Percentiles rank a stretch among this genome's conserved stretches.
Conservation (phyloP, 92 coral and sea anemone species). For the Scolanthus callimorphus region DNA sequence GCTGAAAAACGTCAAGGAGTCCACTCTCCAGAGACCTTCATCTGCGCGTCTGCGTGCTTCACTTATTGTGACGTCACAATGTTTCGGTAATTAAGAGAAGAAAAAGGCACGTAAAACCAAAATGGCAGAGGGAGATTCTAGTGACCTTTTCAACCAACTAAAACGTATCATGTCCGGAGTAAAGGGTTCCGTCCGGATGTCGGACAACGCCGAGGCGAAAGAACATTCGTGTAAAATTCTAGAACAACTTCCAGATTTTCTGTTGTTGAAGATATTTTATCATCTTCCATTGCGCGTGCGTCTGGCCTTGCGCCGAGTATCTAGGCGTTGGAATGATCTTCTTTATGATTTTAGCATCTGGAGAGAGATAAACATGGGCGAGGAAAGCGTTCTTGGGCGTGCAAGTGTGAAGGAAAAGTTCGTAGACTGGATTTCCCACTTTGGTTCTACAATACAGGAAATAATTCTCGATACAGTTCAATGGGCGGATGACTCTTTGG, state of each 20-base stretch:
- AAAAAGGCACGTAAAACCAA: background rate
- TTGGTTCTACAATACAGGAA: slow-evolving; percentile 60
- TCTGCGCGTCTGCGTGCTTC: too few species aligned
- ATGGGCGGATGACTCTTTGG: slow-evolving; percentile 73
- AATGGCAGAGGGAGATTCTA: background rate
- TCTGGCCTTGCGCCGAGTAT: slow-evolving; percentile 63
- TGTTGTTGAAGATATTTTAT: slow-evolving; percentile 56
- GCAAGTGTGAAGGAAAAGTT: slow-evolving; percentile 35
- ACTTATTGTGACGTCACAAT: too few species aligned
- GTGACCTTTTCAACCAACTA: background rate
- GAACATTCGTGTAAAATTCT: slow-evolving; percentile 11
- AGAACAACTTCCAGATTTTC: slow-evolving; percentile 59
- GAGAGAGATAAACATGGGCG: slow-evolving; percentile 62
- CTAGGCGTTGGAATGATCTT: slow-evolving; percentile 75
- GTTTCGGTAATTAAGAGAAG: too few species aligned
- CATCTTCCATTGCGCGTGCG: slow-evolving; percentile 52
- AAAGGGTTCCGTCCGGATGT: slow-evolving; percentile 1
- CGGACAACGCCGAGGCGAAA: background rate
- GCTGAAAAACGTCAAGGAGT: too few species aligned
- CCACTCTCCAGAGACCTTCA: too few species aligned
- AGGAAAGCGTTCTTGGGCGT: slow-evolving; percentile 26
- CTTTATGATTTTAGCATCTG: slow-evolving; percentile 80
- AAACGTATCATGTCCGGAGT: slow-evolving; percentile 5
- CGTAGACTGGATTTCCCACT: slow-evolving; percentile 55
- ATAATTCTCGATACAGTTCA: slow-evolving; percentile 52